These are phyloP conservation scores for Tapera naevia DNA, from an alignment of 2,797 vertebrate genomes.

Conservation along the genomic window DNA sequence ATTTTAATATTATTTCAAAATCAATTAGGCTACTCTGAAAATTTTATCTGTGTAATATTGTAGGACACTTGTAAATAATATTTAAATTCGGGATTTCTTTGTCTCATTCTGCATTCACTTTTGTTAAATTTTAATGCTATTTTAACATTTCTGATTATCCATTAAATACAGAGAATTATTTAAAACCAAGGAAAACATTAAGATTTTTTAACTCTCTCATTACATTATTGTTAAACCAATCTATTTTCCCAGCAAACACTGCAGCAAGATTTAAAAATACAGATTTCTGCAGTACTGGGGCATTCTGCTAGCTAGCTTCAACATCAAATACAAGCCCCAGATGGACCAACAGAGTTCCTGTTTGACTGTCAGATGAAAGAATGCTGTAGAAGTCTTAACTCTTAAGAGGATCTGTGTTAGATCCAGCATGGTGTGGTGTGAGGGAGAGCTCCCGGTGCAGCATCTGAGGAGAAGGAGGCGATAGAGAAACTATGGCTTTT, in stretches of 20 bases:
- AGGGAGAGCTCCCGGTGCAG: background rate
- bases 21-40: background rate
- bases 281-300: background rate
- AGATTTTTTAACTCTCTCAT: background rate
- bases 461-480: background rate
- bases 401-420: background rate
- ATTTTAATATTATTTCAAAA: background rate
- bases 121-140: background rate
- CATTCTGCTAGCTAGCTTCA: background rate
- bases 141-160: background rate
- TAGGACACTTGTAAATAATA: background rate
- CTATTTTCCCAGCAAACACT: background rate
- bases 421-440: background rate
- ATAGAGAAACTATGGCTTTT: background rate
- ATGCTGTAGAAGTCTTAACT: background rate
- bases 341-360: background rate
- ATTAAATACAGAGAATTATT: background rate
- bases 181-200: background rate
- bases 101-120: background rate
- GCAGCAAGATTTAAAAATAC: background rate
- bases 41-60: background rate
- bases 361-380: background rate
- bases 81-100: background rate
- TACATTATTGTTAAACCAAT: background rate
- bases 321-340: background rate